These are phyloP conservation scores for Scortum barcoo DNA, from an alignment of 2,113 vertebrate species.

Conservation along the genomic window DNA sequence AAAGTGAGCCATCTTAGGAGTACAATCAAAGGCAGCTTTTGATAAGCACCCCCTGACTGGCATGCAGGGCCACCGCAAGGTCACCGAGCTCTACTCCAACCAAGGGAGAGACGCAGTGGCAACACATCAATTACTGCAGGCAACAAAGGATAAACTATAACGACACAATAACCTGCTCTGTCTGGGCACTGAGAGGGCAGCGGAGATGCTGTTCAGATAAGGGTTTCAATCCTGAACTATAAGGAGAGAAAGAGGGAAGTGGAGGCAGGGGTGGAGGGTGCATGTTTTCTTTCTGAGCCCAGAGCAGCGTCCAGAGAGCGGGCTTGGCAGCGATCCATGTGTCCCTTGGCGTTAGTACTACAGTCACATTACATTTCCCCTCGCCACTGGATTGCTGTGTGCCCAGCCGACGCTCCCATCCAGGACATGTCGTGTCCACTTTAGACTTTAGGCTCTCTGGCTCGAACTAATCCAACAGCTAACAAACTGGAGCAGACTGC, in stretches of 20 bases:
- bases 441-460: slow-evolving; percentile 70
- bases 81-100: slow-evolving; percentile 58
- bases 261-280: slow-evolving; percentile 20
- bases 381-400: slow-evolving; percentile 66
- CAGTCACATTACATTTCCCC: slow-evolving; percentile 80
- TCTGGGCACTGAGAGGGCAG: slow-evolving; percentile 44
- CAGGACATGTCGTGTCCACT: slow-evolving; percentile 76
- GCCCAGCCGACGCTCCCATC: slow-evolving; percentile 71
- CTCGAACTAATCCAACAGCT: slow-evolving; percentile 69
- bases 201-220: slow-evolving; percentile 67
- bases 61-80: slow-evolving; percentile 61
- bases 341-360: slow-evolving; percentile 75
- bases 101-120: slow-evolving; percentile 34
- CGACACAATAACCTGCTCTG: slow-evolving; percentile 63
- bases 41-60: slow-evolving; percentile 69
- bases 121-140: slow-evolving; percentile 60
- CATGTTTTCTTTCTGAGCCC: slow-evolving; percentile 64
- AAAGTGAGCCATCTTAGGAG: slow-evolving; percentile 60
- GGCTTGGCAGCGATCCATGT: slow-evolving; percentile 72
- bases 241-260: slow-evolving; percentile 52
- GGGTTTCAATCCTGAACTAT: slow-evolving; percentile 57
- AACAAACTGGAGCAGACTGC: slow-evolving; percentile 72
- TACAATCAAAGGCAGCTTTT: slow-evolving; percentile 68
- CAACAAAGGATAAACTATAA: slow-evolving; percentile 69
- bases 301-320: slow-evolving; percentile 65